A percentile compares a stretch with the other conserved stretches of the same genome.
Conservation (phyloP, 2,888 invertebrate species). For the Cremastinae sp. region DNA sequence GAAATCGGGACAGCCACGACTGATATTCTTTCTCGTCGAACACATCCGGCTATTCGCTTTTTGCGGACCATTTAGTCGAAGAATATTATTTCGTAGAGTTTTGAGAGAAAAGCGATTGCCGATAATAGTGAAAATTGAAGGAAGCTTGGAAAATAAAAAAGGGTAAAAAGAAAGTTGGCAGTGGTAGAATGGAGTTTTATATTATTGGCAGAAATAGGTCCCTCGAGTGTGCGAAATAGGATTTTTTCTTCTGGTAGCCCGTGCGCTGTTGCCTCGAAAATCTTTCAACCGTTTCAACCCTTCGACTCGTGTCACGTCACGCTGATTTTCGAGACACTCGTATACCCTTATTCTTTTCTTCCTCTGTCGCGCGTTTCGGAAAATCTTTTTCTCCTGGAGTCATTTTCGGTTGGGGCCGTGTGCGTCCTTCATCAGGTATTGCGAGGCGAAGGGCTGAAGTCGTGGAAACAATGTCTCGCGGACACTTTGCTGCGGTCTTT, state of each 20-base stretch:
- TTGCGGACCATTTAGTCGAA: slow-evolving; percentile 12
- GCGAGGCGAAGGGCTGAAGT: slow-evolving; percentile 69
- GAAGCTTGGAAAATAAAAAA: not conserved
- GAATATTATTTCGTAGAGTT: not conserved
- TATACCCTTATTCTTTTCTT: slow-evolving; percentile 57
- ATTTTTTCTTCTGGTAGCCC: not conserved
- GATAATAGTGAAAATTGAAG: not conserved
- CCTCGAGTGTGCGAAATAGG: slow-evolving; percentile 37
- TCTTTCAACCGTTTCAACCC: slow-evolving; percentile 38
- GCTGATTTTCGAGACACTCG: slow-evolving; percentile 69
- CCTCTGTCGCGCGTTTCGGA: slow-evolving; percentile 27
- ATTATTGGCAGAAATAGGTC: slow-evolving; percentile 57
- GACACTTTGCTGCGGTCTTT: slow-evolving; percentile 69
- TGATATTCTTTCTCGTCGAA: slow-evolving; percentile 39
- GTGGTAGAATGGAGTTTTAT: slow-evolving; percentile 18
- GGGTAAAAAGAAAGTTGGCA: not conserved
- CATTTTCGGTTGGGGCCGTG: slow-evolving; percentile 21
- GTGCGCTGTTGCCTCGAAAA: not conserved
- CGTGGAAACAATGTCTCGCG: slow-evolving; percentile 68
- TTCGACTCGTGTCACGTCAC: slow-evolving; percentile 65
- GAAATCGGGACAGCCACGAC: slow-evolving; percentile 28
- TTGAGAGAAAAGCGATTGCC: not conserved
- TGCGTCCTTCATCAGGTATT: slow-evolving; percentile 42
- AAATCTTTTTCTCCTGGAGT: slow-evolving; percentile 43
- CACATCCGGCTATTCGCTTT: slow-evolving; percentile 15